Percentiles rank a stretch among this genome's conserved stretches.
phyloP scores from a whole-genome alignment of 2,797 vertebrate species.

The Coregonus sp. region DNA sequence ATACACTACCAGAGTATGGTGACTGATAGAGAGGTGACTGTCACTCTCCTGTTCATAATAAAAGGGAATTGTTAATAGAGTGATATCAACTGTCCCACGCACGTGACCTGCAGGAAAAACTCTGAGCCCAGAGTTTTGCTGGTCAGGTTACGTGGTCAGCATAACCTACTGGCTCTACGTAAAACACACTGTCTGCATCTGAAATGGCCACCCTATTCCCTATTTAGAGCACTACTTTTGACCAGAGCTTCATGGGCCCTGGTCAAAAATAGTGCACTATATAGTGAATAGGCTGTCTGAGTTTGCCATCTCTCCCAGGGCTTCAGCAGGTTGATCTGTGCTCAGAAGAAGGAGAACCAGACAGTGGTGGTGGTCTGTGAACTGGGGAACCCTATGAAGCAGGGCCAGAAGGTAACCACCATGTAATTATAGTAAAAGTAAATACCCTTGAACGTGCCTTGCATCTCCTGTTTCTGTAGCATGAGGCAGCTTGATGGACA shows the following conservation, averaged over 20 bases:
- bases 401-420: slow-evolving; percentile 60
- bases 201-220: too few species aligned
- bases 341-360: slow-evolving; percentile 80
- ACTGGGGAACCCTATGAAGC: slow-evolving; percentile 86
- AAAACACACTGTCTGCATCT: too few species aligned
- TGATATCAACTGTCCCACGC: too few species aligned
- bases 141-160: too few species aligned
- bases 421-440: too few species aligned
- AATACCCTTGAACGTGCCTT: too few species aligned
- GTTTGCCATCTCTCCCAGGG: slow-evolving; percentile 48
- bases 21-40: slow-evolving; percentile 67
- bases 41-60: not conserved
- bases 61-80: too few species aligned
- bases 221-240: not conserved
- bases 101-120: too few species aligned
- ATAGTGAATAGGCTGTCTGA: not conserved
- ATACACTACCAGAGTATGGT: slow-evolving; percentile 80
- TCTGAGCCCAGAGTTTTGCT: too few species aligned
- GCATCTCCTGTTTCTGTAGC: too few species aligned
- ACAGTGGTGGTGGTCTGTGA: slow-evolving; percentile 79
- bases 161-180: too few species aligned
- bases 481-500: too few species aligned
- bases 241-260: not conserved
- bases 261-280: not conserved
- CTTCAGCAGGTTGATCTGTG: slow-evolving; percentile 76